Conservation (phyloP, 2,113 vertebrate species). For the Psilopsiagon aymara region DNA sequence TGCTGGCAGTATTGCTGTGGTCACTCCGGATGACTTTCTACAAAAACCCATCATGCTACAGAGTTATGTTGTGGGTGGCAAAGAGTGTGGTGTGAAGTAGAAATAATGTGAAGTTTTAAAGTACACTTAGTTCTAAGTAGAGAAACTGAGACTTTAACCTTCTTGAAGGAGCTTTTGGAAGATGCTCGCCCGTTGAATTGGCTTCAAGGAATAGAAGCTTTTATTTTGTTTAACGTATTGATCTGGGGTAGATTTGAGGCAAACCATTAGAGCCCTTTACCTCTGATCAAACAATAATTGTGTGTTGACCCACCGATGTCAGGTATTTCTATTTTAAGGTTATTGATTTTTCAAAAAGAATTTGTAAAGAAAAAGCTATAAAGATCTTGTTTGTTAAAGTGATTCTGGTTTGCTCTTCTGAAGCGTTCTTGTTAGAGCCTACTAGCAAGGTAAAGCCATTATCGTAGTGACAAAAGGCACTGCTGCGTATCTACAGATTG, state of each 20-base stretch:
- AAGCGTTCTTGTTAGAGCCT: background rate
- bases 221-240: slow-evolving; percentile 11
- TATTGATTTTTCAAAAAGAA: background rate
- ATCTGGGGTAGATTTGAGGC: background rate
- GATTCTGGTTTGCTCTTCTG: background rate
- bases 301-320: slow-evolving; percentile 8
- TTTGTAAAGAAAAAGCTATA: background rate
- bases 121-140: background rate
- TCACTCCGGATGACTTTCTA: slow-evolving; percentile 7
- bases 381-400: background rate
- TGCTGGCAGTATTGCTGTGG: background rate
- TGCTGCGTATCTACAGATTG: background rate
- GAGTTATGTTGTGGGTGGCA: background rate
- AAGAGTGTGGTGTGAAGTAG: background rate
- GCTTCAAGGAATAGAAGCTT: slow-evolving; percentile 31
- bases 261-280: background rate
- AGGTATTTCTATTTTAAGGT: slow-evolving; percentile 32
- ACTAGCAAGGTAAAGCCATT: background rate
- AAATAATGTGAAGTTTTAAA: background rate
- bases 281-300: background rate
- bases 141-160: background rate
- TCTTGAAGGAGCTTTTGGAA: slow-evolving; percentile 24
- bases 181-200: background rate
- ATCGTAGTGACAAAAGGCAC: background rate
- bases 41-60: background rate